A percentile compares a stretch with the other conserved stretches of the same genome.
Conservation (phyloP, 2,888 invertebrate genomes). For the Drosophila paucipuncta region DNA sequence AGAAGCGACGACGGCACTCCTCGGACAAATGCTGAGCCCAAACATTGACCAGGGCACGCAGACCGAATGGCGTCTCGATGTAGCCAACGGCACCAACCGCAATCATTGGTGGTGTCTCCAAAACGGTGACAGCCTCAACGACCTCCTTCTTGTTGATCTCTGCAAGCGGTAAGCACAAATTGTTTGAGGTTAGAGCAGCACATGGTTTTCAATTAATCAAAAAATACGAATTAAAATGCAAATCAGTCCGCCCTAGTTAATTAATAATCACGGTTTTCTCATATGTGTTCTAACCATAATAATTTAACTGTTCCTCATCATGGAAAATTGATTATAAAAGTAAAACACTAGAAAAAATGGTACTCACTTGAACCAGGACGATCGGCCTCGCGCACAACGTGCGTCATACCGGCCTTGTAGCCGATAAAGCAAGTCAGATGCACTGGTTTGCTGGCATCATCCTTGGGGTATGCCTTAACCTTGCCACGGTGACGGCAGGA, state of each 20-base stretch:
- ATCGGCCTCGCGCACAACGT: constrained; percentile 99
- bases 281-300: constrained; percentile 84
- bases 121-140: constrained; percentile 98
- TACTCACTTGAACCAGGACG: constrained; percentile 99
- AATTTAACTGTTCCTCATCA: constrained; percentile 83
- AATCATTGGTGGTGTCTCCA: constrained; percentile 99
- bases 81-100: constrained; percentile 99
- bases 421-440: constrained; percentile 99
- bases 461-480: constrained; percentile 99
- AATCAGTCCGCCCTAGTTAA: constrained; percentile 86
- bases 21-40: constrained; percentile 99
- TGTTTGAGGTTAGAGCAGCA: constrained; percentile 32
- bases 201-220: not conserved
- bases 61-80: constrained; percentile 99
- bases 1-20: constrained; percentile 99
- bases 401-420: constrained; percentile 99
- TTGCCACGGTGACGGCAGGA: constrained; percentile 98
- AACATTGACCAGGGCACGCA: constrained; percentile 96
- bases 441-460: constrained; percentile 97
- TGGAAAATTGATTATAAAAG: constrained; percentile 32
- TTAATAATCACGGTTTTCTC: constrained; percentile 83
- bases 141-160: constrained; percentile 99
- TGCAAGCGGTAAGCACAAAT: constrained; percentile 83
- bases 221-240: not conserved
- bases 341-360: not conserved